A percentile compares a stretch with the other conserved stretches of the same genome.
Evolutionary conservation across 2,888 invertebrate species (phyloP).

Genomic region (Schizotus pectinicornis): DNA sequence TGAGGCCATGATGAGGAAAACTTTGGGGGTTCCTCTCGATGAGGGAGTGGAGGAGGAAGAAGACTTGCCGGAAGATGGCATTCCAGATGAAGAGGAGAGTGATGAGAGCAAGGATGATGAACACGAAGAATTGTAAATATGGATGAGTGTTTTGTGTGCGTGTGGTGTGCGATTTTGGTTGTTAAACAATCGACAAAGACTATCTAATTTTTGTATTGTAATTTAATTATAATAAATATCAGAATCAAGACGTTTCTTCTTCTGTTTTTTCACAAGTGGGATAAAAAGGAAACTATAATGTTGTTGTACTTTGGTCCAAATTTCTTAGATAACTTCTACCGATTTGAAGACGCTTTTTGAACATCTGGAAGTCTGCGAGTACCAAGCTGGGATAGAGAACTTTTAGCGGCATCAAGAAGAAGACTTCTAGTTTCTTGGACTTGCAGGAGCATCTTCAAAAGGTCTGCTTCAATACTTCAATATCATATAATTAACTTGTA

Average conservation of each 20-base stretch:
- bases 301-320: no score
- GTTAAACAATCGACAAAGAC: slow-evolving; percentile 38
- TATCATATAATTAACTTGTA: no score
- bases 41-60: slow-evolving; percentile 64
- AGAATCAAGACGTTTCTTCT: background rate
- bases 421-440: no score
- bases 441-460: no score
- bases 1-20: slow-evolving; percentile 85
- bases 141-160: slow-evolving; percentile 28
- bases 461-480: no score
- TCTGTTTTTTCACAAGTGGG: no score
- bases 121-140: slow-evolving; percentile 68
- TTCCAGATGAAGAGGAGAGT: slow-evolving; percentile 57
- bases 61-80: slow-evolving; percentile 56
- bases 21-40: slow-evolving; percentile 78
- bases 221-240: slow-evolving; percentile 32
- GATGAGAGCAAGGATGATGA: slow-evolving; percentile 52
- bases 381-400: no score
- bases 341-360: no score
- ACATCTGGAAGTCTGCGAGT: no score
- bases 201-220: slow-evolving; percentile 41
- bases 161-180: slow-evolving; percentile 27
- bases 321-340: no score
- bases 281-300: no score
- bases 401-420: no score